Percentiles rank a stretch among this genome's conserved stretches.
Conservation (phyloP, 2,888 invertebrate genomes). For the Acanthosepion esculentum region DNA sequence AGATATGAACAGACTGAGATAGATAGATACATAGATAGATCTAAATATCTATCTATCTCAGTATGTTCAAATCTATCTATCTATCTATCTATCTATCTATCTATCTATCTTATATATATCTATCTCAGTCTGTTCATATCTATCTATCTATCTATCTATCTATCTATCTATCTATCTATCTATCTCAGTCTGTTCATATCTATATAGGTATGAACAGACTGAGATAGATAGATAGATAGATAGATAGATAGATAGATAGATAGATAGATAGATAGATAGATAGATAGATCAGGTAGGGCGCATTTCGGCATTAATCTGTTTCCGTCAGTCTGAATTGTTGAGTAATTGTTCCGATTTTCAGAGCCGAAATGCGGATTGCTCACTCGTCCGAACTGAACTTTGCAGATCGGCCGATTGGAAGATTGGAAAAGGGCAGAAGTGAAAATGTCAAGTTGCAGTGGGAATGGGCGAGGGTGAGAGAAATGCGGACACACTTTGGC, state of each 20-base stretch:
- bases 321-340: slow-evolving; percentile 33
- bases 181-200: too few species aligned
- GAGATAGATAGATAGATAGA: too few species aligned
- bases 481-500: not conserved
- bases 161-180: too few species aligned
- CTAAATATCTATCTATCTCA: too few species aligned
- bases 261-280: not conserved
- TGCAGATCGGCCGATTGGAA: not conserved
- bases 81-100: too few species aligned
- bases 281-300: not conserved
- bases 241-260: not conserved
- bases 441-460: not conserved
- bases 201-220: too few species aligned
- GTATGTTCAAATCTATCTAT: too few species aligned
- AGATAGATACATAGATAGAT: not conserved
- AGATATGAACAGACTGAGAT: not conserved
- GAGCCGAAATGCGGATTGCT: not conserved
- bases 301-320: not conserved
- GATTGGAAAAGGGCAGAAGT: slow-evolving; percentile 14
- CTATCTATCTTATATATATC: too few species aligned
- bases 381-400: not conserved
- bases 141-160: too few species aligned
- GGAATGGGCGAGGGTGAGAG: not conserved
- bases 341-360: not conserved
- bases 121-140: too few species aligned